These are phyloP conservation scores for Eupithecia insigniata DNA, from an alignment of 2,888 invertebrate genomes.

Conservation along the genomic window DNA sequence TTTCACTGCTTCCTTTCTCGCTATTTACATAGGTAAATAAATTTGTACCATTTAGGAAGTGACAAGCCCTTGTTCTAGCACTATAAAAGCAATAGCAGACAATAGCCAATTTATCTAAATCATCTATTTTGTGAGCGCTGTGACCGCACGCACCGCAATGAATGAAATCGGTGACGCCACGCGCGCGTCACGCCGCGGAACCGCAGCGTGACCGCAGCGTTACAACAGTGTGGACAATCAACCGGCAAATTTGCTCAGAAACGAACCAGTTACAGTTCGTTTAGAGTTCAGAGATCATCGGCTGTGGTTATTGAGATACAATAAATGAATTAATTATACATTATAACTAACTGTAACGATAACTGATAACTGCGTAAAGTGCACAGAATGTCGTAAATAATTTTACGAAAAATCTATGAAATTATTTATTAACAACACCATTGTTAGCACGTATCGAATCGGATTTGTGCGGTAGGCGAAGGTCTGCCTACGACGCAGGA, in stretches of 20 bases:
- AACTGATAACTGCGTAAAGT: neutral
- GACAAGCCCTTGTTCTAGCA: neutral
- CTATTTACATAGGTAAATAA: neutral
- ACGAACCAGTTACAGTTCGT: neutral
- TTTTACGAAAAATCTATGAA: neutral
- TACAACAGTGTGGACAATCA: conserved; percentile 8
- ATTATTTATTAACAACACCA: neutral
- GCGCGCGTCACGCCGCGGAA: conserved; percentile 19
- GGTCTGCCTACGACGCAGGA: too few relatives aligned
- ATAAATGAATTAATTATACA: neutral
- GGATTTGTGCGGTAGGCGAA: neutral
- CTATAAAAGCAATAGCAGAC: neutral
- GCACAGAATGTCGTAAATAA: neutral
- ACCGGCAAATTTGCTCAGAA: neutral
- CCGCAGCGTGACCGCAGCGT: conserved; percentile 27
- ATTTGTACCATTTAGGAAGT: neutral
- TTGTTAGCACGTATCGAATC: neutral
- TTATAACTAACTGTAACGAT: neutral
- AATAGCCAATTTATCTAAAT: conserved; percentile 7
- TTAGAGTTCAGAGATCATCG: neutral
- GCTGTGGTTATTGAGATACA: neutral
- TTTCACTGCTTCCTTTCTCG: neutral
- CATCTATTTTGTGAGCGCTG: neutral
- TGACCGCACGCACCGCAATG: conserved; percentile 28
- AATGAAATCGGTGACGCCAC: conserved; percentile 27